Conservation (phyloP, 2,113 vertebrate species). For the Melanerpes formicivorus region DNA sequence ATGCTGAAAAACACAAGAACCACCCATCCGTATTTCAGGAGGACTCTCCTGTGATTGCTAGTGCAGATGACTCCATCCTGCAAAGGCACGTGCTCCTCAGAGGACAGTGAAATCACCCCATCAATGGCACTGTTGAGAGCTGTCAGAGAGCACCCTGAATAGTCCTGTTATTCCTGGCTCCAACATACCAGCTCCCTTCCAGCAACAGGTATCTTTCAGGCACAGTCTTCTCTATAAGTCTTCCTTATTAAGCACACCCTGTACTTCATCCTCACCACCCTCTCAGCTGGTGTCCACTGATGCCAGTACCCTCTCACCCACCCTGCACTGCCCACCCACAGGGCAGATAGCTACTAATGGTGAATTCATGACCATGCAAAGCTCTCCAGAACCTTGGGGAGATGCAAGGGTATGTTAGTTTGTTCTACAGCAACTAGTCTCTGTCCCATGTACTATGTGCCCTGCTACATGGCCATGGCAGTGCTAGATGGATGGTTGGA, state of each 20-base stretch:
- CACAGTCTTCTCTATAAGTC: not conserved
- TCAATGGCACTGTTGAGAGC: not conserved
- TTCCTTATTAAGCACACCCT: not conserved
- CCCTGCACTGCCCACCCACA: not conserved
- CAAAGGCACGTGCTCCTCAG: not conserved
- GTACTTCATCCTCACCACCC: not conserved
- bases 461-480: too few relatives aligned
- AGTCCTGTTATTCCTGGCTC: not conserved
- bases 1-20: not conserved
- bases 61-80: not conserved
- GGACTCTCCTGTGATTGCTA: not conserved
- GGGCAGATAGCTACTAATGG: not conserved
- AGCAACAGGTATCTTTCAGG: not conserved
- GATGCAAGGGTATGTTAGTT: not conserved
- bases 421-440: not conserved
- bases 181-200: not conserved
- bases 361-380: not conserved
- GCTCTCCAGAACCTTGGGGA: not conserved
- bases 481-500: too few relatives aligned
- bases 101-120: not conserved
- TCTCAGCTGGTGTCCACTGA: not conserved
- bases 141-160: not conserved
- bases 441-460: not conserved
- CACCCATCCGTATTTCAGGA: not conserved
- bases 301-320: not conserved